phyloP scores from a whole-genome alignment of 2,888 invertebrate species.

The Heliconius aoede region DNA sequence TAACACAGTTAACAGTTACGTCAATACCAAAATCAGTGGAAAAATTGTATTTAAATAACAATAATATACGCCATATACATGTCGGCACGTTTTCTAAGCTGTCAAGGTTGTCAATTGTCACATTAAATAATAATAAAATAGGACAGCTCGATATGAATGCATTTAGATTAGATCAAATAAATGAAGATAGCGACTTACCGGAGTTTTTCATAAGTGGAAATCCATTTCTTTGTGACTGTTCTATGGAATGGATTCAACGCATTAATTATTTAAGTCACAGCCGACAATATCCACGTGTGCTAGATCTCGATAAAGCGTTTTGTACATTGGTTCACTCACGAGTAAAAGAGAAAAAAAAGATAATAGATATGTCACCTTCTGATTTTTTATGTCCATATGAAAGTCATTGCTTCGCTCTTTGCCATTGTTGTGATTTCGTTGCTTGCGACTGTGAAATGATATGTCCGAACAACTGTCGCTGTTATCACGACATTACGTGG shows the following conservation, averaged over 20 bases:
- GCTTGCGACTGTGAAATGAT: conserved; percentile 96
- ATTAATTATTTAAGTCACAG: conserved; percentile 90
- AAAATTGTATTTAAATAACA: conserved; percentile 89
- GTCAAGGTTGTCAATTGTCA: conserved; percentile 87
- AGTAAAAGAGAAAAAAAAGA: conserved; percentile 87
- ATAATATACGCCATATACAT: conserved; percentile 87
- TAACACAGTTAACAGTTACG: conserved; percentile 86
- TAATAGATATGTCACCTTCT: conserved; percentile 87
- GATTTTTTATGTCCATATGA: conserved; percentile 92
- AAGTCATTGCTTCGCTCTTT: conserved; percentile 92
- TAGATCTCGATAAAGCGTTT: conserved; percentile 90
- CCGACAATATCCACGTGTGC: conserved; percentile 90
- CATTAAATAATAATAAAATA: conserved; percentile 89
- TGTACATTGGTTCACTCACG: conserved; percentile 89
- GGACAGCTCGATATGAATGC: conserved; percentile 89
- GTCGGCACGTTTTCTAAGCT: conserved; percentile 88
- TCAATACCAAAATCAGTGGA: conserved; percentile 89
- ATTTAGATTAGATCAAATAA: conserved; percentile 86
- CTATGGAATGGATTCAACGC: conserved; percentile 93
- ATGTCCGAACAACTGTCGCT: conserved; percentile 92
- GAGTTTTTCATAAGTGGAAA: conserved; percentile 92
- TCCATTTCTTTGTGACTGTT: conserved; percentile 93
- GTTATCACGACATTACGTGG: conserved; percentile 94
- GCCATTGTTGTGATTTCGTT: conserved; percentile 95
- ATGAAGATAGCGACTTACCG: conserved; percentile 88